phyloP scores from a whole-genome alignment of 2,888 invertebrate species.

The Gymnocheta viridis region DNA sequence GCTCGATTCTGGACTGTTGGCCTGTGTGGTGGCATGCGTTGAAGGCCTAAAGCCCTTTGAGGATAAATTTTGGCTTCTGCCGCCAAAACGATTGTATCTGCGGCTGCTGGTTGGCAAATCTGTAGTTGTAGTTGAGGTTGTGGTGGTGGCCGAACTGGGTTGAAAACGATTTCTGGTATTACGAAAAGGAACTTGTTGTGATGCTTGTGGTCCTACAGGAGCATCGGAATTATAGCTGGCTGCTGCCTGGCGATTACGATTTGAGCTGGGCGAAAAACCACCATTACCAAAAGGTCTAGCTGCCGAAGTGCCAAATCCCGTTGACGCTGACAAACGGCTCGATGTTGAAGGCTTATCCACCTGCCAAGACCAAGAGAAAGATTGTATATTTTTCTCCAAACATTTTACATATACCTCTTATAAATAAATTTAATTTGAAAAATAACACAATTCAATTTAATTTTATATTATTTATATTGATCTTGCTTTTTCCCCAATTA shows the following conservation, averaged over 20 bases:
- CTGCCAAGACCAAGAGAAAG: conserved; percentile 32
- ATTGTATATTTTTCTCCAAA: neutral
- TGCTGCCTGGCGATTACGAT: conserved; percentile 75
- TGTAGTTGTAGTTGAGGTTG: conserved; percentile 72
- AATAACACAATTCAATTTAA: neutral
- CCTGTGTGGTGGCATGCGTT: conserved; percentile 67
- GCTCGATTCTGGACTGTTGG: conserved; percentile 68
- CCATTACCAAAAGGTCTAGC: conserved; percentile 74
- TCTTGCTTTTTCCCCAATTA: too few relatives aligned
- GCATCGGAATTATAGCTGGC: conserved; percentile 63
- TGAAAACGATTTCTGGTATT: conserved; percentile 79
- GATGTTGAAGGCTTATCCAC: conserved; percentile 62
- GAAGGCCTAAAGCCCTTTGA: conserved; percentile 39
- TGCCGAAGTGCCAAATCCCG: conserved; percentile 68
- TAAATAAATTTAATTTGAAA: neutral
- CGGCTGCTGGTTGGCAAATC: conserved; percentile 73
- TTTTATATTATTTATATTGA: too few relatives aligned
- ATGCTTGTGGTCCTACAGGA: conserved; percentile 66
- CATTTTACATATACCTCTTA: neutral
- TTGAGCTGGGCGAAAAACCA: conserved; percentile 75
- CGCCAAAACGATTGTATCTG: conserved; percentile 78
- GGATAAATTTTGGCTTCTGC: conserved; percentile 62
- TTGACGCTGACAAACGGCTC: conserved; percentile 73
- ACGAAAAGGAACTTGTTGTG: conserved; percentile 77
- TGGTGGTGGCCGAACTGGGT: conserved; percentile 72